Evolutionary conservation across 64 coral and sea anemone genomes (phyloP).

Genomic region (Montipora efflorescens): DNA sequence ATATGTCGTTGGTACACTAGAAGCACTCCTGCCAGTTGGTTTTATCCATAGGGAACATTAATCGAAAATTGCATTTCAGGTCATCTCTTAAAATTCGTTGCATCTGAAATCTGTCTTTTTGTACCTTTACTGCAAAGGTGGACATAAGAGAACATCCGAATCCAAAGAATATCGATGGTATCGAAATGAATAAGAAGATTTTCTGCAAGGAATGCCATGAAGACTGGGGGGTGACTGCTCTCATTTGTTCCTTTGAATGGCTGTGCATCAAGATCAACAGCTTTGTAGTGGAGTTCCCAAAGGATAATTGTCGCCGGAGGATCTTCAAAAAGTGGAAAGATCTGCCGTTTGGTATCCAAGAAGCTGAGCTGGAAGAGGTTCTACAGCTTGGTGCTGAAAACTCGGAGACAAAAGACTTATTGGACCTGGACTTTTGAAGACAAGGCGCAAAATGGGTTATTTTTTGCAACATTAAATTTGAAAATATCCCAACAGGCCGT

Average conservation of each 20-base stretch:
- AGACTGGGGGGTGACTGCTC: conserved; percentile 50
- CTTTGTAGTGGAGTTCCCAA: conserved; percentile 26
- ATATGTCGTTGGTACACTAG: too few species aligned
- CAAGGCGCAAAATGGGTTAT: too few species aligned
- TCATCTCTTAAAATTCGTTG: too few species aligned
- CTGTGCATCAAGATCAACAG: conserved; percentile 58
- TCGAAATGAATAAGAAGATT: conserved; percentile 49
- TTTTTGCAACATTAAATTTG: too few species aligned
- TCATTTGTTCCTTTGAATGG: conserved; percentile 39
- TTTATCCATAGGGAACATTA: too few species aligned
- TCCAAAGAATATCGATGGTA: conserved; percentile 27
- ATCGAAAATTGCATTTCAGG: too few species aligned
- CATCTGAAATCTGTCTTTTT: too few species aligned
- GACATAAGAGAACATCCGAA: conserved; percentile 1
- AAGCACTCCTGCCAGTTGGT: too few species aligned
- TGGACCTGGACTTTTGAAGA: background rate
- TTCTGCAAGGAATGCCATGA: conserved; percentile 52
- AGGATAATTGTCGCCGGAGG: background rate
- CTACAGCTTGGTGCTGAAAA: background rate
- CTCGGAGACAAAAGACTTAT: background rate
- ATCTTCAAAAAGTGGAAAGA: conserved; percentile 69
- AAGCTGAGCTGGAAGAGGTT: conserved; percentile 26
- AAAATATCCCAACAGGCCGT: too few species aligned
- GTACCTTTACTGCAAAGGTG: conserved; percentile 1
- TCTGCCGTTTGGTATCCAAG: conserved; percentile 45